Evolutionary conservation across 2,797 vertebrate genomes (phyloP), one percentile per base, ranked within the genome.

Genomic region (Sebastiscus tertius): DNA sequence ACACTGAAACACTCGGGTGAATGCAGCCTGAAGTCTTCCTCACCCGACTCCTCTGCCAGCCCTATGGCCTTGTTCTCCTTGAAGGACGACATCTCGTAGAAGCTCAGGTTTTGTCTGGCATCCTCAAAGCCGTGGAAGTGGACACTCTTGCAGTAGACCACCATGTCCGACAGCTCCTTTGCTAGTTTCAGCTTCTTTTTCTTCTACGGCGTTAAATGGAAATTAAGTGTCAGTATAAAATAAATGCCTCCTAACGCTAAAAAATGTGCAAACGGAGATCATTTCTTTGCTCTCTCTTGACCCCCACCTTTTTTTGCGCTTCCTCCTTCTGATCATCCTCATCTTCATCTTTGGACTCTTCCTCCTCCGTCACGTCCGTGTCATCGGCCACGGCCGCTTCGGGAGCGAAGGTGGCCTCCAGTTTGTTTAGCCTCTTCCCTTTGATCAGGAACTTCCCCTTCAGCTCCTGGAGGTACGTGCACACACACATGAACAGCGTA

Each of bases 101-200:
- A 99, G 72, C 96, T 93, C 85, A 93, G 95, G 6, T 95, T 93
- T 7, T 94, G 80, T 54, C 3, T 86, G 0, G 96, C 92, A 4
- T 96, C 90, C 31, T 96, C 92, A 54, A 99, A 99, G 67, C 97
- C 96, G 3, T 90, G 49, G 81, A 99, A 99, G 84, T 96, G 96
- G 87, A 99, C 96, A 0, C 97, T 99, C 92, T 97, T 99, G 83
- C 98, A 98, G 96, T 98, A 99, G 87, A 99, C 91, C 80, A 98
- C 96, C 11, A 97, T 95, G 90, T 99, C 95, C 0, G 99, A 99
- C 59, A 99, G 95, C 90, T 97, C 97, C 65, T 97, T 97, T 2
- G 95, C 97, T 39, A 99, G 90, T 85, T 96, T 97, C 87, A 98
- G 89, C 75, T 92, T 95, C 82, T 96, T 97, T 74, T 95, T 95